A percentile compares a stretch with the other conserved stretches of the same genome.
phyloP scores from a whole-genome alignment of 1,140 invertebrate species.

The Mactra quadrangularis region DNA sequence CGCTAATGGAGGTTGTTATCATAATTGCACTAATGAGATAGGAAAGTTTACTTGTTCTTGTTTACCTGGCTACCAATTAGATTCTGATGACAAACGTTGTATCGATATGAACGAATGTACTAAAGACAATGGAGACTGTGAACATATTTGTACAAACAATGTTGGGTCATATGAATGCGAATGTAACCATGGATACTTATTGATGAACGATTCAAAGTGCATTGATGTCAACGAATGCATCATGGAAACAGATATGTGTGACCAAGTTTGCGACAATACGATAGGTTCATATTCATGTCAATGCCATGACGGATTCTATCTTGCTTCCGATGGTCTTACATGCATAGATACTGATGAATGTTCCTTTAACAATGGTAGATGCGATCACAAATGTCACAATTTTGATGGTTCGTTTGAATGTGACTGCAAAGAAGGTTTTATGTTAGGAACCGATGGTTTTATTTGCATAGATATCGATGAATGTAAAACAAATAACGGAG shows the following conservation, averaged over 20 bases:
- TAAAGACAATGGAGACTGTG: background rate
- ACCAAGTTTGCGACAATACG: no score
- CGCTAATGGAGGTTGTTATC: no score
- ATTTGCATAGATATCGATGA: background rate
- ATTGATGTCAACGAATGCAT: background rate
- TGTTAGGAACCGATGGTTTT: background rate
- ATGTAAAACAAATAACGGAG: no score
- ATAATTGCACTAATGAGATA: no score
- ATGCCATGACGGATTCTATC: no score
- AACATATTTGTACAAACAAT: background rate
- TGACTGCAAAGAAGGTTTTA: background rate
- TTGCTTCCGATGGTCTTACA: no score
- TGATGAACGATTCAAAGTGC: conserved; percentile 47
- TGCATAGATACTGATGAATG: no score
- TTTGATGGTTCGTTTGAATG: background rate
- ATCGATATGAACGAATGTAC: conserved; percentile 11
- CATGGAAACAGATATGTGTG: no score
- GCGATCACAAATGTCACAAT: background rate
- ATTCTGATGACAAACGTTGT: no score
- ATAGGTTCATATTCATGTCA: no score
- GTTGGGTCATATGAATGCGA: conserved; percentile 1
- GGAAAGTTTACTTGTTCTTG: no score
- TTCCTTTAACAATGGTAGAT: background rate
- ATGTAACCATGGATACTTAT: conserved; percentile 35
- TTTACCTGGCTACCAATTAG: no score